phyloP scores from a whole-genome alignment of 2,797 vertebrate species.

The Diplodus puntazzo region DNA sequence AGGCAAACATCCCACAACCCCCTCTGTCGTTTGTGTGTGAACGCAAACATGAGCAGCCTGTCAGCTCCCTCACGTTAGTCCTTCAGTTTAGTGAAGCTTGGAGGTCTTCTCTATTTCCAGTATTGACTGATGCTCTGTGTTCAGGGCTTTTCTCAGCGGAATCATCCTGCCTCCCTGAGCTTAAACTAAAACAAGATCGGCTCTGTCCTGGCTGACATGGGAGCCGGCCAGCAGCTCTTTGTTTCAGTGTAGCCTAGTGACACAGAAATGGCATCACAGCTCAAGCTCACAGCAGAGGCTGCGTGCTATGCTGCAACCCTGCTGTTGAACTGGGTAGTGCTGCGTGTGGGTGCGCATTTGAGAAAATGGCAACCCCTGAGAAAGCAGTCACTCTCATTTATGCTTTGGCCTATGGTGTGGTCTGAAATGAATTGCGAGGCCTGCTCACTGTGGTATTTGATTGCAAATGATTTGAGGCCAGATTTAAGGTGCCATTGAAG shows the following conservation, averaged over 20 bases:
- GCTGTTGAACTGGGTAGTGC: conserved; percentile 50
- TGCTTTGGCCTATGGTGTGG: conserved; percentile 23
- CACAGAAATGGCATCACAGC: conserved; percentile 68
- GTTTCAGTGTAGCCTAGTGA: conserved; percentile 63
- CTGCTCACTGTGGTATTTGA: conserved; percentile 21
- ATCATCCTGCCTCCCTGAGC: conserved; percentile 40
- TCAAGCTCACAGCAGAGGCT: conserved; percentile 53
- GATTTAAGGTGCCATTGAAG: neutral
- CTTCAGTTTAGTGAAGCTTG: conserved; percentile 23
- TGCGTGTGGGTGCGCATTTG: conserved; percentile 35
- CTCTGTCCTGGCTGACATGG: conserved; percentile 71
- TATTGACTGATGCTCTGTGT: conserved; percentile 42
- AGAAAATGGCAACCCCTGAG: conserved; percentile 73
- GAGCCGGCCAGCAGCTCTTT: conserved; percentile 69
- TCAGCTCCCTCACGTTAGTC: conserved; percentile 8
- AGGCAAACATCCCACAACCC: conserved; percentile 13
- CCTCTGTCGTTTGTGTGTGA: neutral
- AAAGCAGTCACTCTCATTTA: conserved; percentile 47
- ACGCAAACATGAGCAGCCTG: conserved; percentile 8
- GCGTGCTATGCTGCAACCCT: conserved; percentile 53
- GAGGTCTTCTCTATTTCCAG: conserved; percentile 30
- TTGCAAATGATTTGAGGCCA: conserved; percentile 21
- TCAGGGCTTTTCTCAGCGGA: conserved; percentile 63
- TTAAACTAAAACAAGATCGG: conserved; percentile 66
- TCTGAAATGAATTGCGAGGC: conserved; percentile 37